Conservation (phyloP, 2,797 vertebrate species). For the Aselliscus stoliczkanus region DNA sequence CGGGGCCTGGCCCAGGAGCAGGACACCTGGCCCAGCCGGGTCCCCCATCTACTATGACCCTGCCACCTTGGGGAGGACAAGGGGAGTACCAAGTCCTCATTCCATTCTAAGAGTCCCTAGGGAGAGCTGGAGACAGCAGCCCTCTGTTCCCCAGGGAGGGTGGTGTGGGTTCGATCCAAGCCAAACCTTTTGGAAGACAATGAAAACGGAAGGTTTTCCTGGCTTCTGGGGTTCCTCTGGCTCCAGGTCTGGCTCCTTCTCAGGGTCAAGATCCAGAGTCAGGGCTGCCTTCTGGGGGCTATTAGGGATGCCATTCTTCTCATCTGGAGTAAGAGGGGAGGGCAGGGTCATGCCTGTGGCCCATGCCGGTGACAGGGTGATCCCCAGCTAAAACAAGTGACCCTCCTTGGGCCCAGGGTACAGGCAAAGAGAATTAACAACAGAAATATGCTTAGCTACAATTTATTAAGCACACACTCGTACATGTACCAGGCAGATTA, state of each 20-base stretch:
- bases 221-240: background rate
- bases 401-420: background rate
- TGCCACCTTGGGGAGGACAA: background rate
- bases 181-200: constrained; percentile 87
- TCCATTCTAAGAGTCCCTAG: background rate
- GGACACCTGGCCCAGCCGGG: background rate
- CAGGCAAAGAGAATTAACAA: background rate
- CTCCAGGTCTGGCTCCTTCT: constrained; percentile 59
- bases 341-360: background rate
- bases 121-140: background rate
- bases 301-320: constrained; percentile 55
- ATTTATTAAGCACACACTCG: background rate
- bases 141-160: background rate
- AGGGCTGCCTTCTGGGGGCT: constrained; percentile 50
- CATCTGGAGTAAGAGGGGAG: constrained; percentile 45
- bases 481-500: background rate
- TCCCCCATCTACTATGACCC: background rate
- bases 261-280: constrained; percentile 45
- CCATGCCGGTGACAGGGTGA: background rate
- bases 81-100: background rate
- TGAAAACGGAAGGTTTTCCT: constrained; percentile 74
- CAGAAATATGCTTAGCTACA: background rate
- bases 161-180: background rate
- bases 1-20: rapidly evolving
- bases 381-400: background rate